Percentiles rank a stretch among this genome's conserved stretches.
phyloP scores from a whole-genome alignment of 2,113 vertebrate genomes.

The Syngnathus floridae region DNA sequence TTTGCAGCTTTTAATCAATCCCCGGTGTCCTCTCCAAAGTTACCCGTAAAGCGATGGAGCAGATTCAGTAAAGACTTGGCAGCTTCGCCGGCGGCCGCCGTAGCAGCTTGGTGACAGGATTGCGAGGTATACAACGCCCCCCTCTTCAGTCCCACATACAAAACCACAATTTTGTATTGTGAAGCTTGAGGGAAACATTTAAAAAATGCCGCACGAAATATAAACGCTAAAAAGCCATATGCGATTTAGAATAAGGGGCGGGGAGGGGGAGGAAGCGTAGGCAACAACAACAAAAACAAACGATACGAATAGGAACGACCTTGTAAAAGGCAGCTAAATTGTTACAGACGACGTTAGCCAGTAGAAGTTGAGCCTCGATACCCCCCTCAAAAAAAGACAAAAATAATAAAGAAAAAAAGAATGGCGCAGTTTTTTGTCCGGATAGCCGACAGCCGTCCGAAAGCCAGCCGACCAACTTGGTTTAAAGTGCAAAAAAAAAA shows the following conservation, averaged over 20 bases:
- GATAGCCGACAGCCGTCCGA: slow-evolving; percentile 32
- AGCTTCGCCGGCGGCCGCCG: slow-evolving; percentile 46
- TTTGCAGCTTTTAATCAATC: slow-evolving; percentile 65
- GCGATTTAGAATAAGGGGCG: slow-evolving; percentile 27
- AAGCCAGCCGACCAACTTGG: slow-evolving; percentile 53
- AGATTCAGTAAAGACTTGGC: slow-evolving; percentile 54
- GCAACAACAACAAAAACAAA: slow-evolving; percentile 42
- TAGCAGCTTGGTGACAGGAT: slow-evolving; percentile 51
- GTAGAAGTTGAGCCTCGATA: slow-evolving; percentile 11
- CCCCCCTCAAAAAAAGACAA: background rate
- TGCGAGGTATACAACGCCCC: slow-evolving; percentile 64
- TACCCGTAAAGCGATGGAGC: slow-evolving; percentile 74
- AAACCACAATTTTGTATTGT: slow-evolving; percentile 41
- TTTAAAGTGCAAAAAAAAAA: slow-evolving; percentile 73
- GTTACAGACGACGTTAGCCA: slow-evolving; percentile 25
- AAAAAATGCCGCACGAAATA: slow-evolving; percentile 16
- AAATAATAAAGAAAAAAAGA: background rate
- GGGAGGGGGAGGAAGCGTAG: slow-evolving; percentile 35
- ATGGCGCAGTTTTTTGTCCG: background rate
- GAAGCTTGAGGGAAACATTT: slow-evolving; percentile 23
- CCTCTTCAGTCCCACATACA: slow-evolving; percentile 45
- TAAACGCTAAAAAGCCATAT: slow-evolving; percentile 37
- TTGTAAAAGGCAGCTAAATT: slow-evolving; percentile 51
- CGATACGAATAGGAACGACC: slow-evolving; percentile 29
- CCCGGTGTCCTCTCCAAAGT: slow-evolving; percentile 56